A percentile compares a stretch with the other conserved stretches of the same genome.
Conservation (phyloP, 2,113 vertebrate genomes). For the cattle (Bos taurus) region ARS-UCD2.0 NC_037339.1:30120501-30121000, state of each 20-base stretch:
- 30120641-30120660: slow-evolving; percentile 94
- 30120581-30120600: background rate
- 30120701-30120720: slow-evolving; percentile 54
- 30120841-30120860: background rate
- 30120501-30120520: background rate
- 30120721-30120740: background rate
- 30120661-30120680: slow-evolving; percentile 92
- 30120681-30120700: slow-evolving; percentile 94
- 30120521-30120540: slow-evolving; percentile 1
- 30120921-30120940: background rate
- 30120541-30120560: background rate
- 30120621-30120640: slow-evolving; percentile 95
- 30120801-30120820: background rate
- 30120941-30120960: background rate
- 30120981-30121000: fast-evolving
- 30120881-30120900: background rate
- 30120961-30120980: background rate
- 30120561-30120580: background rate
- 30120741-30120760: background rate
- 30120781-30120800: background rate
- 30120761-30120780: background rate
- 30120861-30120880: background rate
- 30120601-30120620: background rate
- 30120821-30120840: background rate
- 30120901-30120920: background rate